Base-by-base conservation (phyloP, 2,888 invertebrate species). In the Argyra leucocephala region DNA sequence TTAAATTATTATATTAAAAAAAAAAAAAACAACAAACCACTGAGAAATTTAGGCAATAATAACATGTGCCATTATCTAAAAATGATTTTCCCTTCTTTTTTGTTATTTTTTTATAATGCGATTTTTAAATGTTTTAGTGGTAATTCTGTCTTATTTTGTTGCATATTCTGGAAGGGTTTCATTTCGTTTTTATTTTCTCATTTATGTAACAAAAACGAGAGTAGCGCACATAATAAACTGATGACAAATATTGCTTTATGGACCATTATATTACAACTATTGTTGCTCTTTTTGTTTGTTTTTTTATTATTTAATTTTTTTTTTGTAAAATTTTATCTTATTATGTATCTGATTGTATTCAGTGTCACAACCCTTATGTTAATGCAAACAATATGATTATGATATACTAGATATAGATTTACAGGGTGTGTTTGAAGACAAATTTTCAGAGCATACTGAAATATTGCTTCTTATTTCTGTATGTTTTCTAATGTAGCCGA, bases 181-280 rank as follows among this genome's bases (percentile, higher is more conserved):
- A 37, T 37, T 37, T 37, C 12, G 12, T 26, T 26, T 26, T 26
- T 26, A 26, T 7, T 26, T 26, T 26, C 12, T 31, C 31, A 31
- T 48, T 18, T 48, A n/a, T 48, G 48, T n/a, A 18, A 15, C 48
- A 48, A 7, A 31, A 10, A 31, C 6, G 5, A 57, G 48, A 63
- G n/a, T n/a, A n/a, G n/a, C n/a, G 31, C 31, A 31, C 31, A 48
- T 48, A 48, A 48, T 48, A 48, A 48, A 48, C 48, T 66, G 68
- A 74, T 76, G 75, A 75, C 74, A 76, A 74, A 76, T 75, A 77
- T 78, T 78, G 74, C 76, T 78, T 77, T 77, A 78, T 77, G 78
- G 75, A 72, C 74, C 77, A 78, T 78, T 78, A 76, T 76, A 72
- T 48, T 48, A 48, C 15, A 18, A 18, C 12, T 31, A 31, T 31